Base-by-base conservation (phyloP, 2,888 invertebrate genomes). In the Oscheius myriophilus region DNA sequence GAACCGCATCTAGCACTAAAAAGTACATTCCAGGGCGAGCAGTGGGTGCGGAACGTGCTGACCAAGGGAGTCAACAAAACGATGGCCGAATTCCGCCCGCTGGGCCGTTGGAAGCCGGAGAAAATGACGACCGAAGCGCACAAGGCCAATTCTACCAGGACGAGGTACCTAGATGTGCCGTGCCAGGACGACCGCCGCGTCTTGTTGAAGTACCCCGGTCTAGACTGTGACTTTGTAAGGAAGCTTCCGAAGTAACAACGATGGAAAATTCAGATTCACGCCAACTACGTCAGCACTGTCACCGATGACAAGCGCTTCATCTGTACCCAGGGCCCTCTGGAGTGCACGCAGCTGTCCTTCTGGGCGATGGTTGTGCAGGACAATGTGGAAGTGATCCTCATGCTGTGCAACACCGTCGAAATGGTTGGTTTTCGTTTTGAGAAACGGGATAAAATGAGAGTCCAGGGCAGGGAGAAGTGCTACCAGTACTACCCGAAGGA, bases 361-460 rank as follows among this genome's bases (percentile, higher is more conserved):
- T 78, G 78, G 78, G 67, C 70, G 14, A 74, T 69, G 72, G 66
- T 65, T 1, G 52, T 74, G 14, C 69, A 74, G 59, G 69, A 76
- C 61, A 61, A 67, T 23, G 69, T 58, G 16, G 71, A 73, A 21
- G 39, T 23, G 45, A 67, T 73, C 42, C 43, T 76, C 14, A 76
- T 76, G 76, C 67, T 82, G 25, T 83, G 83, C 70, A 78, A 78
- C 64, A 66, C 74, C 39, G 69, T 76, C 41, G 82, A 82, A 69
- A 52, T 49, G n/a, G 33, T 33, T 3, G 33, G 33, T 33, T 33
- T 33, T 33, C 9, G 33, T 33, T 9, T 9, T 33, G 33, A 33
- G 33, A 33, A 33, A 6, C 33, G 33, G 3, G 9, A 9, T 33
- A 33, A 33, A 33, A 33, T 9, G 33, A 33, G 33, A 33, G 3